Evolutionary conservation across 2,888 invertebrate genomes (phyloP), one percentile per base, ranked within the genome.

Genomic region (Chirona hameri): DNA sequence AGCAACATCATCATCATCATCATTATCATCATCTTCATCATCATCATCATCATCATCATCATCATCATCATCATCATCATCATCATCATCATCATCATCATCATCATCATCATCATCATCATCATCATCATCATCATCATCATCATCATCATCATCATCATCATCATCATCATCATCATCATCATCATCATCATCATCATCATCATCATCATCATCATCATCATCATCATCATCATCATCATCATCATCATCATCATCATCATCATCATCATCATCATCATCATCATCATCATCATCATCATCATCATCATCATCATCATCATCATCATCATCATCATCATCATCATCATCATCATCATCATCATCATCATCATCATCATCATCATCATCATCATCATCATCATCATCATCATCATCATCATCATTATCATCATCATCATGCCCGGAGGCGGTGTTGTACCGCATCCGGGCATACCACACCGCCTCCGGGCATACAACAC

Each of bases 31-130:
- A n/a, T n/a, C n/a, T n/a, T n/a, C n/a, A n/a, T n/a, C n/a, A n/a
- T n/a, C n/a, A n/a, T n/a, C n/a, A n/a, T n/a, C n/a, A n/a, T n/a
- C n/a, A n/a, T n/a, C n/a, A n/a, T n/a, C 65, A 65, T 65, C 65
- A 65, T 65, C 65, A 65, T 65, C 65, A 65, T 65, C 65, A 65
- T 65, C 65, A 65, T n/a, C n/a, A n/a, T 65, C 65, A 65, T 65
- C 65, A 65, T 65, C 65, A 65, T 65, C 65, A 65, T 65, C 65
- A 65, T 65, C 65, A 65, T 65, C 65, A 65, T 65, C 65, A 65
- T 65, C 65, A 65, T 65, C 65, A 65, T 65, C 65, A 65, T 65
- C 65, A 65, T 65, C 65, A 65, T 65, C 65, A 65, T 65, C 65
- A 65, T 65, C 65, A 65, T 65, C n/a, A n/a, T 65, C 65, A 65